Conservation (phyloP, 2,113 vertebrate species). For the Mellivora capensis region DNA sequence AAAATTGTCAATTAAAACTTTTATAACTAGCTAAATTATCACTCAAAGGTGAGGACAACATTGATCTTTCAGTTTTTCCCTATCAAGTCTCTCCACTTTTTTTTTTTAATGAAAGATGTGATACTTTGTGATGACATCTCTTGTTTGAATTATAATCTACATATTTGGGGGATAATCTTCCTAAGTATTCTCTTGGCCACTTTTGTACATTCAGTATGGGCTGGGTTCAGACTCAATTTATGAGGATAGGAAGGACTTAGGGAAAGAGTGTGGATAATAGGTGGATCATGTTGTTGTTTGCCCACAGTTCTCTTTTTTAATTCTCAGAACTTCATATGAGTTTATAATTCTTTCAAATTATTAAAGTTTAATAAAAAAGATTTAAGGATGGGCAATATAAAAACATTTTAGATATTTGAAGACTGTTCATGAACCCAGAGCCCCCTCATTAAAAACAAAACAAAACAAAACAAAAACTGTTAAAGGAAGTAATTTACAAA, state of each 20-base stretch:
- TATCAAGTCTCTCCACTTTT: not conserved
- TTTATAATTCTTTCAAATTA: not conserved
- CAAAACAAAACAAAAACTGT: not conserved
- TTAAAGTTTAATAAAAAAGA: not conserved
- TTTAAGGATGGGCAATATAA: not conserved
- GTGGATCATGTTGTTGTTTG: not conserved
- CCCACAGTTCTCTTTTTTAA: not conserved
- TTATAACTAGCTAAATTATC: constrained; percentile 58
- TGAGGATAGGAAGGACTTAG: not conserved
- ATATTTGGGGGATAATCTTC: not conserved
- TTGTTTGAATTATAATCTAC: not conserved
- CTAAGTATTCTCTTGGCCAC: not conserved
- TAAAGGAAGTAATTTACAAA: not conserved
- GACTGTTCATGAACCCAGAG: not conserved
- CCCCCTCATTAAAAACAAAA: not conserved
- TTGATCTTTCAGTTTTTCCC: not conserved
- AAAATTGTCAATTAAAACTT: not conserved
- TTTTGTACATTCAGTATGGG: not conserved
- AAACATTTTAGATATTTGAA: not conserved
- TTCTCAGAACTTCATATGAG: not conserved
- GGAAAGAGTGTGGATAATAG: not conserved
- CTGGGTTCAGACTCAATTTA: not conserved
- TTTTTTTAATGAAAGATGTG: not conserved
- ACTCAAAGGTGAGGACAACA: not conserved
- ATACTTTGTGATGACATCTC: not conserved